phyloP scores from a whole-genome alignment of 2,888 invertebrate genomes.

The Oscheius onirici region DNA sequence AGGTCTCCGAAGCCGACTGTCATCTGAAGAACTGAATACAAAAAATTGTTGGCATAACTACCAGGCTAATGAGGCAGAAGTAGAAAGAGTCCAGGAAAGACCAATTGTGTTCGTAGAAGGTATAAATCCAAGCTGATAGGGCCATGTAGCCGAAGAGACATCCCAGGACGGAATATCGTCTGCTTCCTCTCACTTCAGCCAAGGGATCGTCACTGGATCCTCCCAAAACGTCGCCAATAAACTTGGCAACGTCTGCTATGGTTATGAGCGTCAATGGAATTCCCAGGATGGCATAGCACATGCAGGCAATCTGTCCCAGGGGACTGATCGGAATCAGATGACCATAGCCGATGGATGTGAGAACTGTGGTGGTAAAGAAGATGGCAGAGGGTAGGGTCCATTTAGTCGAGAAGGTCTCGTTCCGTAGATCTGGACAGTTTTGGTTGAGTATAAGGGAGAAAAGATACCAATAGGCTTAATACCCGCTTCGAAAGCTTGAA shows the following conservation, averaged over 20 bases:
- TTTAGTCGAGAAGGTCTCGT: slow-evolving; percentile 41
- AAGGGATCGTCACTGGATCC: slow-evolving; percentile 42
- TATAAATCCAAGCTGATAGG: slow-evolving; percentile 58
- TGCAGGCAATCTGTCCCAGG: slow-evolving; percentile 67
- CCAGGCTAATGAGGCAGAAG: slow-evolving; percentile 69
- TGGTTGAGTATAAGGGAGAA: no score
- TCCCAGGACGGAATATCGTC: slow-evolving; percentile 51
- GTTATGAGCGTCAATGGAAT: slow-evolving; percentile 70
- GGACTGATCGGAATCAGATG: slow-evolving; percentile 67
- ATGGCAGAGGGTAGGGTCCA: slow-evolving; percentile 68
- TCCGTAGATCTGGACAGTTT: slow-evolving; percentile 27
- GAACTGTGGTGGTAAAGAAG: slow-evolving; percentile 64
- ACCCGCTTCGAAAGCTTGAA: slow-evolving; percentile 63
- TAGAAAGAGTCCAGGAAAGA: slow-evolving; percentile 67
- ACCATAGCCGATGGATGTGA: slow-evolving; percentile 68
- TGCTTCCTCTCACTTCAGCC: slow-evolving; percentile 37
- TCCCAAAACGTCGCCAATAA: slow-evolving; percentile 61
- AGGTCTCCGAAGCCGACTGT: slow-evolving; percentile 71
- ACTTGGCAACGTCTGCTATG: slow-evolving; percentile 70
- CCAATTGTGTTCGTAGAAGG: slow-evolving; percentile 62
- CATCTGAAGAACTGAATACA: slow-evolving; percentile 46
- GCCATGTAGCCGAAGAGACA: slow-evolving; percentile 67
- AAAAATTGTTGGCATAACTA: slow-evolving; percentile 25
- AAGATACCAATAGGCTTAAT: slow-evolving; percentile 44
- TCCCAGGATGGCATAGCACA: slow-evolving; percentile 68